Evolutionary conservation across 2,797 vertebrate genomes (phyloP).

Genomic region (Pogonophryne albipinna): DNA sequence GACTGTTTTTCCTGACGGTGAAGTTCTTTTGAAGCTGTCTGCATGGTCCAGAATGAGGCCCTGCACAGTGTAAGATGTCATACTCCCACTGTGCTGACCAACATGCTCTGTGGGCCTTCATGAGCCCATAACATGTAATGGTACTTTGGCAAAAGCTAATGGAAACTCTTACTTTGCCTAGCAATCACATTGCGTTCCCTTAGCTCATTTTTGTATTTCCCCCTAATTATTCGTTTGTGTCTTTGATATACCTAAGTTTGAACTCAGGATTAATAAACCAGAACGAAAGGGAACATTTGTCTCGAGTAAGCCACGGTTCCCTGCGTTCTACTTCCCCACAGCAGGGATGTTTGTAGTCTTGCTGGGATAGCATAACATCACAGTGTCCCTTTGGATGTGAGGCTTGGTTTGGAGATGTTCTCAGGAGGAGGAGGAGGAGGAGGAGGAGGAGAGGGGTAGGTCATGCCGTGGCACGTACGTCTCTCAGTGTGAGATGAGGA

Average conservation of each 20-base stretch:
- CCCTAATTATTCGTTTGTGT: conserved; percentile 70
- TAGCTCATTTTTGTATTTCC: conserved; percentile 63
- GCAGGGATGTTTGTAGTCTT: conserved; percentile 58
- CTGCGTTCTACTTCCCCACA: conserved; percentile 61
- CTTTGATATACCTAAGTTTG: conserved; percentile 72
- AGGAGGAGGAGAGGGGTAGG: conserved; percentile 39
- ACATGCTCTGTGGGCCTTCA: conserved; percentile 78
- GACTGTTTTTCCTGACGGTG: conserved; percentile 74
- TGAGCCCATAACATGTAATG: conserved; percentile 90
- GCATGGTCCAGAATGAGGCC: conserved; percentile 81
- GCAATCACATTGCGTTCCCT: conserved; percentile 77
- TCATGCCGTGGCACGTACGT: conserved; percentile 67
- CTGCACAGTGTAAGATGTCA: conserved; percentile 89
- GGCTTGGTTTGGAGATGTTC: conserved; percentile 30
- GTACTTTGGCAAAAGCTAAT: conserved; percentile 84
- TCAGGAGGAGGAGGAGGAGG: conserved; percentile 18
- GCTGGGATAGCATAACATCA: conserved; percentile 66
- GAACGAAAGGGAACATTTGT: conserved; percentile 81
- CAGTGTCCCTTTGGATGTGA: conserved; percentile 55
- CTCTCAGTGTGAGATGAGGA: conserved; percentile 72
- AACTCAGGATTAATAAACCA: conserved; percentile 74
- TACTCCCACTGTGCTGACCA: conserved; percentile 86
- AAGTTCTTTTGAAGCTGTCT: conserved; percentile 85
- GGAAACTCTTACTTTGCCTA: conserved; percentile 87
- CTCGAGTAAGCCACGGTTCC: conserved; percentile 72